phyloP scores from a whole-genome alignment of 2,797 vertebrate species.

The Hafferia zeledoni region DNA sequence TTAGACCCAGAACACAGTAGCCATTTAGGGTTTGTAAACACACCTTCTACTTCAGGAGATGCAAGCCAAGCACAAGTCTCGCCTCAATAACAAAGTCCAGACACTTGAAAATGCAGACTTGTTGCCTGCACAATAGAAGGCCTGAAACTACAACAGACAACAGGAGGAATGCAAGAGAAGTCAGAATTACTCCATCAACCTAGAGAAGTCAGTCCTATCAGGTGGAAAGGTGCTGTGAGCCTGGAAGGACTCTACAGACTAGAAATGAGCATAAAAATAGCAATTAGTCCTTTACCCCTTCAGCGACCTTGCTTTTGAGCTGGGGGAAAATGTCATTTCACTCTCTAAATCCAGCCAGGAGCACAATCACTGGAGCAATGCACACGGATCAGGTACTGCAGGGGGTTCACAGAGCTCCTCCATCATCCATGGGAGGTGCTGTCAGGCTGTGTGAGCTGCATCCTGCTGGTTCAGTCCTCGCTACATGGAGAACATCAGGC shows the following conservation, averaged over 20 bases:
- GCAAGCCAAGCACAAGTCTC: neutral
- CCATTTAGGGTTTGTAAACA: neutral
- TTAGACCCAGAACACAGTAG: neutral
- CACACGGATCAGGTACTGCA: neutral
- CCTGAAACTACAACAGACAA: rapidly evolving
- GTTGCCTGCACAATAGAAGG: neutral
- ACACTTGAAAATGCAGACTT: neutral
- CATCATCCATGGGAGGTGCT: neutral
- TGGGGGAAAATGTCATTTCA: neutral
- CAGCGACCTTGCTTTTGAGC: neutral
- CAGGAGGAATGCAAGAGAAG: neutral
- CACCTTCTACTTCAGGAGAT: neutral
- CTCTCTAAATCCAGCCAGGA: neutral
- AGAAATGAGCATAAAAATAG: neutral
- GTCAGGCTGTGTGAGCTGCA: neutral
- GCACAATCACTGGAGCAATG: neutral
- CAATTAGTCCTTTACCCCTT: neutral
- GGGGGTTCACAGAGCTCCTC: neutral
- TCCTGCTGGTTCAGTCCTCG: neutral
- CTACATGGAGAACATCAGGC: neutral
- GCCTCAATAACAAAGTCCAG: neutral
- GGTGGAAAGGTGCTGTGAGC: neutral
- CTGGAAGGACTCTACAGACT: neutral
- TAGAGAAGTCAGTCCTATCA: neutral
- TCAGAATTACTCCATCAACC: neutral